Evolutionary conservation across 1,140 invertebrate species (phyloP).

Genomic region (Anthonomus grandis): DNA sequence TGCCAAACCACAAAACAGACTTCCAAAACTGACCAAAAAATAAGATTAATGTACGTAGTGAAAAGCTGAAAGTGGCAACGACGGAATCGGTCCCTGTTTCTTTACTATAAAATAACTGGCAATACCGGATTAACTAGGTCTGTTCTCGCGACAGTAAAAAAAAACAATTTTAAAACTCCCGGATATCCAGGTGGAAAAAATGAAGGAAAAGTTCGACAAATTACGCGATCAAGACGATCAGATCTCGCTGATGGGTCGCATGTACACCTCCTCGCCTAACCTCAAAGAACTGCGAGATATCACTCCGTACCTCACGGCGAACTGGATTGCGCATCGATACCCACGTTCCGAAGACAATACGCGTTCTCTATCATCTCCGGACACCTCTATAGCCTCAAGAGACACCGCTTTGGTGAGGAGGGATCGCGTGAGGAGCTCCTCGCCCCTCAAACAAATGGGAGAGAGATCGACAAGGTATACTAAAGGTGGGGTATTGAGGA

Average conservation of each 20-base stretch:
- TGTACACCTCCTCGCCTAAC: conserved; percentile 79
- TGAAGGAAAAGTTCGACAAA: conserved; percentile 66
- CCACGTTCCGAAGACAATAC: conserved; percentile 64
- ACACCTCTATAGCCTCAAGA: conserved; percentile 44
- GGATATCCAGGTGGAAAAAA: conserved; percentile 54
- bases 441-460: conserved; percentile 37
- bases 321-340: conserved; percentile 73
- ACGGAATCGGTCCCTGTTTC: too few relatives aligned
- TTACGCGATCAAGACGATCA: conserved; percentile 49
- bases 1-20: too few relatives aligned
- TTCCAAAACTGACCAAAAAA: too few relatives aligned
- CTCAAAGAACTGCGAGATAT: conserved; percentile 73
- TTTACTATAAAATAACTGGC: neutral
- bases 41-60: too few relatives aligned
- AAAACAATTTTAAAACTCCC: neutral
- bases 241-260: conserved; percentile 69
- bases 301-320: conserved; percentile 69
- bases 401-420: conserved; percentile 41
- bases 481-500: conserved; percentile 27
- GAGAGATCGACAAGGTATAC: conserved; percentile 23
- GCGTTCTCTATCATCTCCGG: conserved; percentile 57
- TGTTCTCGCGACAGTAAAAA: neutral
- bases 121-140: neutral
- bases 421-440: conserved; percentile 47
- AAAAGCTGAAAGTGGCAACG: too few relatives aligned